Percentiles rank a stretch among this genome's conserved stretches.
Evolutionary conservation across 2,888 invertebrate genomes (phyloP).

Genomic region (Gastracanthus pulcherrimus): DNA sequence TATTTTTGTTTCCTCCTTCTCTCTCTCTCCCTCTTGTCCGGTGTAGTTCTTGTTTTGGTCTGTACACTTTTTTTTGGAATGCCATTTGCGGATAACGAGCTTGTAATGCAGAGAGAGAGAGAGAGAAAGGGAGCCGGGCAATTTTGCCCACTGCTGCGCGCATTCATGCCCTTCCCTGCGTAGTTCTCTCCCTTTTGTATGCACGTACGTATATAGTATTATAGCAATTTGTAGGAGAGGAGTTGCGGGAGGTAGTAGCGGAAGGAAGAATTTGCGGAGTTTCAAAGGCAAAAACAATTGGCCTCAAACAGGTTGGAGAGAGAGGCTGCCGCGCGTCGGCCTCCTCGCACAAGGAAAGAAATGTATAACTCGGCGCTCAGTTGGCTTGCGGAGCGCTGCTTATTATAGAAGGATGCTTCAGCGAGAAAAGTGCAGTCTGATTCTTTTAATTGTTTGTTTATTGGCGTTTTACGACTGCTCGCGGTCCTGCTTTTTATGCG

Average conservation of each 20-base stretch:
- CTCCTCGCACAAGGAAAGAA: no score
- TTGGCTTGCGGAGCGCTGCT: neutral
- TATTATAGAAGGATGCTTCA: neutral
- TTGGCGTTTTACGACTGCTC: no score
- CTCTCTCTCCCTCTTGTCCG: neutral
- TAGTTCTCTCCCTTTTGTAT: no score
- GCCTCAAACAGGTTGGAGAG: slow-evolving; percentile 9
- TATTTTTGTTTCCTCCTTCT: slow-evolving; percentile 14
- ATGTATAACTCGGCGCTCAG: no score
- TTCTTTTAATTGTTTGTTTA: neutral
- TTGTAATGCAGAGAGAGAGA: no score
- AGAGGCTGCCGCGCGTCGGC: neutral
- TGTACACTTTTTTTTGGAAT: slow-evolving; percentile 27
- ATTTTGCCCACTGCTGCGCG: no score
- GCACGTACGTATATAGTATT: no score
- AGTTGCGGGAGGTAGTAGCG: neutral
- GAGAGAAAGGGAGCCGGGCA: no score
- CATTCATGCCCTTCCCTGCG: no score
- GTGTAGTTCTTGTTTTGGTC: neutral
- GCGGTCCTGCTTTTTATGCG: no score
- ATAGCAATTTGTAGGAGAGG: no score
- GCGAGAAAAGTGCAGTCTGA: neutral
- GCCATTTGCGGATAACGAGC: slow-evolving; percentile 48
- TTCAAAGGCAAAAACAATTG: slow-evolving; percentile 37
- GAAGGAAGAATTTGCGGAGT: neutral